Conservation (phyloP, 1,140 invertebrate species). For the Leptinotarsa lineolata region DNA sequence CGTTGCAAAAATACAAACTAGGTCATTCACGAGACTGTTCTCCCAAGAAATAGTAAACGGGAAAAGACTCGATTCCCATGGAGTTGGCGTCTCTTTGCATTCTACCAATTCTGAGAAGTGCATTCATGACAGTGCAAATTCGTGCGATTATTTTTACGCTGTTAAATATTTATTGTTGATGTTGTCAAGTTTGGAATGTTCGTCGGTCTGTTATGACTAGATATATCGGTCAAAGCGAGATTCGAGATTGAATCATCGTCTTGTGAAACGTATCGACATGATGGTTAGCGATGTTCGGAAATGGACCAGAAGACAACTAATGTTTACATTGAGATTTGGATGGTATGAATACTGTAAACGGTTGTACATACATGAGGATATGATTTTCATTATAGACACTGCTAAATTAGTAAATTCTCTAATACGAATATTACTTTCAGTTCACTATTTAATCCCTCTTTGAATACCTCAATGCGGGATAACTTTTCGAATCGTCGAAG, state of each 20-base stretch:
- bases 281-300: not conserved
- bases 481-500: too few species aligned
- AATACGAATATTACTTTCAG: too few species aligned
- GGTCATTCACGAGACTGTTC: too few species aligned
- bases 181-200: conserved; percentile 2
- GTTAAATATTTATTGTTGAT: conserved; percentile 22
- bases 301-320: too few species aligned
- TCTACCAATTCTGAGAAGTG: conserved; percentile 9
- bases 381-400: too few species aligned
- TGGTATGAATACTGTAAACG: too few species aligned
- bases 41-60: not conserved
- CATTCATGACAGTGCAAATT: conserved; percentile 12
- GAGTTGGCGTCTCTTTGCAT: conserved; percentile 13
- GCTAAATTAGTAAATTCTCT: too few species aligned
- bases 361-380: too few species aligned
- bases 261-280: not conserved
- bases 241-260: conserved; percentile 2
- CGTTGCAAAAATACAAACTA: too few species aligned
- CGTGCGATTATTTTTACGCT: conserved; percentile 14
- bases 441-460: too few species aligned
- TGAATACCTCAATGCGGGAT: too few species aligned
- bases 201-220: conserved; percentile 12
- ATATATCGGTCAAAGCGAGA: conserved; percentile 16
- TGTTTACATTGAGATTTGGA: too few species aligned
- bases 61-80: conserved; percentile 10